These are phyloP conservation scores for Volucella inflata DNA, from an alignment of 2,888 invertebrate species.

Conservation along the genomic window DNA sequence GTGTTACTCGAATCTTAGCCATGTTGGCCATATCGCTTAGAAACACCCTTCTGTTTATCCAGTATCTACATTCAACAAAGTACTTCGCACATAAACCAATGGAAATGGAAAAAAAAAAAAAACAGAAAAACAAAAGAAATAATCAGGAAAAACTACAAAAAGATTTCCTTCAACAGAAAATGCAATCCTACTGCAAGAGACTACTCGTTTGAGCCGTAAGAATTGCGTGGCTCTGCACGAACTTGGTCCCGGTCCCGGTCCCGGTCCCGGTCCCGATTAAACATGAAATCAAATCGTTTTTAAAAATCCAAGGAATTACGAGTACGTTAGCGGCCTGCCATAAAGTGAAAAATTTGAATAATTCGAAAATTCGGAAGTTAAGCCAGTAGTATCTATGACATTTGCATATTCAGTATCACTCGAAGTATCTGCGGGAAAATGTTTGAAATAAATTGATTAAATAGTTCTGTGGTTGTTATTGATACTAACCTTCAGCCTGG, in stretches of 20 bases:
- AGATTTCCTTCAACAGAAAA: constrained; percentile 25
- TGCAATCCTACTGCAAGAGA: constrained; percentile 54
- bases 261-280: constrained; percentile 8
- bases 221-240: constrained; percentile 42
- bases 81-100: constrained; percentile 1
- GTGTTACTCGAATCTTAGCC: constrained; percentile 49
- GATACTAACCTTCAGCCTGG: neutral
- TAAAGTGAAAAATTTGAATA: constrained; percentile 36
- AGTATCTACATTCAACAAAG: constrained; percentile 14
- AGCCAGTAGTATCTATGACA: neutral
- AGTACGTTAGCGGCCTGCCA: neutral
- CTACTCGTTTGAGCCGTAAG: constrained; percentile 5
- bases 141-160: neutral
- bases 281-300: constrained; percentile 29
- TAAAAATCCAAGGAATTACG: constrained; percentile 6
- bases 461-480: constrained; percentile 48
- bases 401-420: constrained; percentile 60
- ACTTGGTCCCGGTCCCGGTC: neutral
- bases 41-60: constrained; percentile 72
- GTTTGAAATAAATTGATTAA: constrained; percentile 62
- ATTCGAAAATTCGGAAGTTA: constrained; percentile 14
- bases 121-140: neutral
- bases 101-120: neutral
- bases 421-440: constrained; percentile 9
- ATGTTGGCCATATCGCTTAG: constrained; percentile 60